Conservation (phyloP, 1,140 invertebrate species). For the Pemphigus obesinymphae region DNA sequence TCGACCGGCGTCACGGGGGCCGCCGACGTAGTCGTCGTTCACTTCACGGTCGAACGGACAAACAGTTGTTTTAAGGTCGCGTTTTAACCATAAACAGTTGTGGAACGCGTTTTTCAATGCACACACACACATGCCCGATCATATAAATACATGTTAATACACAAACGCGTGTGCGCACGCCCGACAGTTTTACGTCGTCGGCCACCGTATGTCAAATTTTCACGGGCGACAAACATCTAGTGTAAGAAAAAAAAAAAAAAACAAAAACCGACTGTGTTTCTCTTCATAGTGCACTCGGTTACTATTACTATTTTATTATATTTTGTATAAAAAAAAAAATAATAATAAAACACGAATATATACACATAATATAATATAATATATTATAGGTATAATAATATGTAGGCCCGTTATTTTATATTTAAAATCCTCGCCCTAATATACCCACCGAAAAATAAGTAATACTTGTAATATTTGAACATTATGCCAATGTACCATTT, state of each 20-base stretch:
- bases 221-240: not conserved
- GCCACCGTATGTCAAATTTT: slow-evolving; percentile 15
- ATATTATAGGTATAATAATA: not conserved
- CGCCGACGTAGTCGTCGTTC: not conserved
- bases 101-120: slow-evolving; percentile 16
- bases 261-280: not conserved
- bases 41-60: slow-evolving; percentile 8
- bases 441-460: slow-evolving; percentile 15
- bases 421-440: not conserved
- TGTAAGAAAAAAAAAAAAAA: not conserved
- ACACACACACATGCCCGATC: not conserved
- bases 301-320: not conserved
- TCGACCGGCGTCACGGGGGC: not conserved
- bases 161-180: not conserved
- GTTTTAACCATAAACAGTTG: slow-evolving; percentile 23
- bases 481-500: not conserved
- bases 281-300: not conserved
- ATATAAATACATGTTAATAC: not conserved
- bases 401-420: no score
- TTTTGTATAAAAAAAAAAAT: no score
- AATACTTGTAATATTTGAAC: slow-evolving; percentile 13
- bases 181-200: not conserved
- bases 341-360: no score
- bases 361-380: not conserved
- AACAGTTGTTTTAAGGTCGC: slow-evolving; percentile 21